Evolutionary conservation across 2,113 vertebrate species (phyloP).

Genomic region (Malaclemys terrapin): DNA sequence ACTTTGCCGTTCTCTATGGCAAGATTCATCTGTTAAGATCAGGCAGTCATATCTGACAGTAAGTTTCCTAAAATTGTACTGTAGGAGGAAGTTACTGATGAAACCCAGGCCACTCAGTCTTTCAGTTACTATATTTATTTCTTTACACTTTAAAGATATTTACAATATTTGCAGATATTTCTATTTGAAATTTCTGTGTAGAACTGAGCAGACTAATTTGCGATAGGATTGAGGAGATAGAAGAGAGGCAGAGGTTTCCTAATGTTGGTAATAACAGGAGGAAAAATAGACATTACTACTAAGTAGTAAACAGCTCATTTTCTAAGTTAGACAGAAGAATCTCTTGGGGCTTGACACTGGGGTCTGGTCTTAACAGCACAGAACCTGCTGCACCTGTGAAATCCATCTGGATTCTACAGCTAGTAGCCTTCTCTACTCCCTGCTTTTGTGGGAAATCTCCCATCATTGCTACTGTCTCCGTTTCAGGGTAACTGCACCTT

Average conservation of each 20-base stretch:
- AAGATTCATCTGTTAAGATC: too few relatives aligned
- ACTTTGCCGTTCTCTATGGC: too few relatives aligned
- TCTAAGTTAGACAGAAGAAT: neutral
- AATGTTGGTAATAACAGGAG: neutral
- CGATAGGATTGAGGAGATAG: neutral
- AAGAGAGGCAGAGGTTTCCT: neutral
- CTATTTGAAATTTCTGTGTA: neutral
- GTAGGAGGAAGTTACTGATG: neutral
- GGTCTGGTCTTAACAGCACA: neutral
- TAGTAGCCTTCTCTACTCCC: neutral
- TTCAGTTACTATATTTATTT: neutral
- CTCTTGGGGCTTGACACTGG: neutral
- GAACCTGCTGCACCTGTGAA: neutral
- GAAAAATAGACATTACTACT: too few relatives aligned
- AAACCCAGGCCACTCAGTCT: neutral
- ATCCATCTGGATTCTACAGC: neutral
- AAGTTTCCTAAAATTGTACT: neutral
- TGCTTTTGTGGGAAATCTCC: neutral
- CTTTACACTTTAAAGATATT: neutral
- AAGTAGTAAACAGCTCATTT: neutral
- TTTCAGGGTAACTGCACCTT: neutral
- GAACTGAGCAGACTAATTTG: neutral
- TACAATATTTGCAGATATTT: neutral
- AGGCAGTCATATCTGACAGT: neutral
- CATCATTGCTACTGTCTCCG: neutral